A percentile compares a stretch with the other conserved stretches of the same genome.
Evolutionary conservation across 2,113 vertebrate species (phyloP).

Genomic region (Eulacestoma nigropectus): DNA sequence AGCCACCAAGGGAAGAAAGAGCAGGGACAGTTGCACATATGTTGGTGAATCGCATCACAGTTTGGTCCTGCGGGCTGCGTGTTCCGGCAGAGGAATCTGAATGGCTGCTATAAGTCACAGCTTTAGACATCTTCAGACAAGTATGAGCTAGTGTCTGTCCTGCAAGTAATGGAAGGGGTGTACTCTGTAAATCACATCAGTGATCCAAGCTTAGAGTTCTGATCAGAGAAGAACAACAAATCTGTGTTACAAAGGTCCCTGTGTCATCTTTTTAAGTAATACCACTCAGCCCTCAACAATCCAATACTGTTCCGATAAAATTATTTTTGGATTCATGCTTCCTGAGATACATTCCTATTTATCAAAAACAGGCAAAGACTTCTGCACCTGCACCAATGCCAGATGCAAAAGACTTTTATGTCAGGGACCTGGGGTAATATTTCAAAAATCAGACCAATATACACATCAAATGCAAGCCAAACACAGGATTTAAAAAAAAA

Average conservation of each 20-base stretch:
- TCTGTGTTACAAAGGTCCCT: background rate
- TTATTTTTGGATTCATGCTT: constrained; percentile 28
- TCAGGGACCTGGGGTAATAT: background rate
- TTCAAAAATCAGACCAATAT: background rate
- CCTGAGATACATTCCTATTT: background rate
- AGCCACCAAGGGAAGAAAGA: background rate
- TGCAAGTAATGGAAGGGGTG: background rate
- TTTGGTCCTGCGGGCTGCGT: background rate
- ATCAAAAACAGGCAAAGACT: background rate
- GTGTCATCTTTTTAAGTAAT: background rate
- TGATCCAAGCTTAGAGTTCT: background rate
- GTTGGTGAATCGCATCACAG: background rate
- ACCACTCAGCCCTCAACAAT: background rate
- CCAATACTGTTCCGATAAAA: background rate
- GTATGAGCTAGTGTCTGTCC: background rate
- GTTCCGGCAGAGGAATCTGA: background rate
- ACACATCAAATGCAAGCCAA: background rate
- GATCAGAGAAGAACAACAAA: constrained; percentile 16
- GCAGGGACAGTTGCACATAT: background rate
- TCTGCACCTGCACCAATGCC: background rate
- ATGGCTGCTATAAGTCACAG: background rate
- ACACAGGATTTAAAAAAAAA: background rate
- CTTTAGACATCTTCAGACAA: background rate
- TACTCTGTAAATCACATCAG: background rate
- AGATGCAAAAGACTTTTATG: background rate